Evolutionary conservation across 2,888 invertebrate species (phyloP), one percentile per base, ranked within the genome.

Genomic region (Nebria brevicollis): DNA sequence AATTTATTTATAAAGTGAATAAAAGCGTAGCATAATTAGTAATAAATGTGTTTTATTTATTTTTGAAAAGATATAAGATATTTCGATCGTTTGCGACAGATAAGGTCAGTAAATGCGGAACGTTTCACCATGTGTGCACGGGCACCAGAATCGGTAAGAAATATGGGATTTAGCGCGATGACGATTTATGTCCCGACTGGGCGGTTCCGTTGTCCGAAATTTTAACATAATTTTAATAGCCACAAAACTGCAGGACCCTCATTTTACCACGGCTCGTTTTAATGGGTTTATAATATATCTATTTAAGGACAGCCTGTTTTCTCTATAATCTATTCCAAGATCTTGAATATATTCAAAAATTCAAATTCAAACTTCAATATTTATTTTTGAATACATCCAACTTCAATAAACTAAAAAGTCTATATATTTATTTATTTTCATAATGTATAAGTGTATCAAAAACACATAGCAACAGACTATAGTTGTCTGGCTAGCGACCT

Each of bases 191-290:
- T 70, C n/a, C 7, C 70, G 20, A 34, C 10, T 70, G 70, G 70
- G 70, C 70, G 70, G 70, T 70, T 70, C 20, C 70, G 70, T 70
- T 70, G 70, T 70, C 70, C 20, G 70, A 70, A 70, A 3, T 70
- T 70, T 70, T 70, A 70, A 70, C 70, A 70, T 70, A 70, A 70
- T 70, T 70, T 70, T 70, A 70, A 70, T 70, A 70, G 70, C 70
- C 70, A 70, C 70, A 70, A 70, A 70, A 70, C 70, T 70, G 70
- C 70, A 70, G 70, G 70, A 26, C 70, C 70, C 70, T 11, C n/a
- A 11, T 70, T 34, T 25, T 70, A 26, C 34, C 25, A 0, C 70
- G n/a, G 54, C 13, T 70, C 25, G 26, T 70, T 70, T 70, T 70
- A 70, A 70, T 70, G 70, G 70, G 11, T 70, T 70, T 70, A 70